A percentile compares a stretch with the other conserved stretches of the same genome.
Conservation (phyloP, 2,113 vertebrate species). For the Poecile atricapillus region DNA sequence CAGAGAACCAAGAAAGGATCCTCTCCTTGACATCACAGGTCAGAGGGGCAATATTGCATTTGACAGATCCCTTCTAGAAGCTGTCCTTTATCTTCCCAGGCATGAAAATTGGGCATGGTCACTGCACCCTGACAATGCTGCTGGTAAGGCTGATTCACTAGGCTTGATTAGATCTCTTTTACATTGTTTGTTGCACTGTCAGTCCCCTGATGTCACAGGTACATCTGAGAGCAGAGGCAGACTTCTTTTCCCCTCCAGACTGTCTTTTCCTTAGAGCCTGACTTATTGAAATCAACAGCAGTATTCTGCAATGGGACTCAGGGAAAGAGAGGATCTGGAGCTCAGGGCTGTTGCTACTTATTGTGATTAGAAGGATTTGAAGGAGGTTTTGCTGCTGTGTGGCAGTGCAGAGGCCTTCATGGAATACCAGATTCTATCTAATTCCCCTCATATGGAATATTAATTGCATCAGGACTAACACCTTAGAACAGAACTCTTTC, state of each 20-base stretch:
- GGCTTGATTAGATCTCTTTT: conserved; percentile 27
- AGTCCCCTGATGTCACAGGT: conserved; percentile 13
- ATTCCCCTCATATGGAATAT: background rate
- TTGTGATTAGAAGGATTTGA: background rate
- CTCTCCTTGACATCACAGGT: background rate
- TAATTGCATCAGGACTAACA: background rate
- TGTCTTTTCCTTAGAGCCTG: background rate
- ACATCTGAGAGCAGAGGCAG: background rate
- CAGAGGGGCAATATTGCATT: background rate
- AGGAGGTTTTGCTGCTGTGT: background rate
- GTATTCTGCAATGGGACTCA: background rate
- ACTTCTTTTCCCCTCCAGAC: background rate
- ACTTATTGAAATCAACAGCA: background rate
- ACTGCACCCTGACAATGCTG: conserved; percentile 6
- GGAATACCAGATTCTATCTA: background rate
- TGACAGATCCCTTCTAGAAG: conserved; percentile 1
- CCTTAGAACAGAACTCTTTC: background rate
- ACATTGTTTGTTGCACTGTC: conserved; percentile 12
- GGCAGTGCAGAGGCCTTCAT: background rate
- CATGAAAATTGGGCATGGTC: background rate
- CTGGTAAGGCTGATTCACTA: background rate
- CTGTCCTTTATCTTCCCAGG: background rate
- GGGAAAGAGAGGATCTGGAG: background rate
- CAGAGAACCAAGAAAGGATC: background rate
- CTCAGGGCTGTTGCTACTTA: fast-evolving